These are phyloP conservation scores for Chascanopsetta lugubris DNA, from an alignment of 2,113 vertebrate genomes.

Conservation along the genomic window DNA sequence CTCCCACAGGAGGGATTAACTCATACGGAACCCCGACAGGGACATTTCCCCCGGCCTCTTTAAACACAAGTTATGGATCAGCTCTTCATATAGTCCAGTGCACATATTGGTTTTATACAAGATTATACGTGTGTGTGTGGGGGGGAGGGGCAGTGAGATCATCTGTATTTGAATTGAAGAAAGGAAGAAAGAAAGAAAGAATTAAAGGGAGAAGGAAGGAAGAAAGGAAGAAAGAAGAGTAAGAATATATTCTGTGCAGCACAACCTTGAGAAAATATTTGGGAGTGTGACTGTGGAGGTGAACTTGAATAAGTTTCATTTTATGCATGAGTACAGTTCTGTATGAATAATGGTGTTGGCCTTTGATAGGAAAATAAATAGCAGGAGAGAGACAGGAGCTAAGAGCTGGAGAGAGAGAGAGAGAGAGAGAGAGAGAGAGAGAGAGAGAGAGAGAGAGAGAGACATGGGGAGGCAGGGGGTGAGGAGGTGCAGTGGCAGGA, in stretches of 20 bases:
- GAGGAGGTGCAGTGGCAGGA: constrained; percentile 56
- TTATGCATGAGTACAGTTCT: constrained; percentile 68
- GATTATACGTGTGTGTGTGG: not conserved
- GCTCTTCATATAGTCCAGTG: constrained; percentile 30
- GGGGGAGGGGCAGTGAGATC: not conserved
- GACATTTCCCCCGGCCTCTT: constrained; percentile 23
- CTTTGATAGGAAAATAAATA: constrained; percentile 60
- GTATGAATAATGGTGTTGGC: constrained; percentile 65
- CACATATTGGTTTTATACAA: constrained; percentile 42
- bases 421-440: constrained; percentile 17
- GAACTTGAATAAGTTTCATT: constrained; percentile 63
- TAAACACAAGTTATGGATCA: constrained; percentile 52
- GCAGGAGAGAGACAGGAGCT: constrained; percentile 4
- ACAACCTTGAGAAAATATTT: constrained; percentile 36
- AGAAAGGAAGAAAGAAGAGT: not conserved
- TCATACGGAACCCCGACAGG: constrained; percentile 38
- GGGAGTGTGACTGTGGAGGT: constrained; percentile 35
- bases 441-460: constrained; percentile 19
- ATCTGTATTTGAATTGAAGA: too few relatives aligned
- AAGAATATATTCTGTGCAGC: constrained; percentile 22
- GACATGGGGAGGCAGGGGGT: constrained; percentile 15
- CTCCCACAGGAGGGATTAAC: constrained; percentile 54
- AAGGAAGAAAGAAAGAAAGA: too few relatives aligned
- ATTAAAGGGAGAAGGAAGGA: too few relatives aligned
- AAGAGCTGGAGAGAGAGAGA: constrained; percentile 8